Conservation (phyloP, 1,140 invertebrate genomes). For the Orchesella cincta region DNA sequence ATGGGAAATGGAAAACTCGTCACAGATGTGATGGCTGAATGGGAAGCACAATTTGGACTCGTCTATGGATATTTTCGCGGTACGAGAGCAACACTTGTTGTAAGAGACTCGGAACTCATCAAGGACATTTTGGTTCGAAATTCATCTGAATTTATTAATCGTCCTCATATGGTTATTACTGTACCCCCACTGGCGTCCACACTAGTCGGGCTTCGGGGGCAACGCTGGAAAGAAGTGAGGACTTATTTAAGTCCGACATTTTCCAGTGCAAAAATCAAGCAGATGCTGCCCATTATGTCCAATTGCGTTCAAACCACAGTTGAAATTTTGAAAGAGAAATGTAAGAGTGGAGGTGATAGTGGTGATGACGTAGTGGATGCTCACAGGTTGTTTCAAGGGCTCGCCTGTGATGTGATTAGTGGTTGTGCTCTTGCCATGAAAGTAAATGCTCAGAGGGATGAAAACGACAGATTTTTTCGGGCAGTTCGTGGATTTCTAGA, state of each 20-base stretch:
- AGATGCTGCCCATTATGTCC: slow-evolving; percentile 55
- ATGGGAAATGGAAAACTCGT: slow-evolving; percentile 28
- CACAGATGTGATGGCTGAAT: slow-evolving; percentile 52
- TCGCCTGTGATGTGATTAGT: slow-evolving; percentile 61
- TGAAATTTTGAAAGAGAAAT: slow-evolving; percentile 42
- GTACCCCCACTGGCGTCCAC: slow-evolving; percentile 54
- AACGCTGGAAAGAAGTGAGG: slow-evolving; percentile 60
- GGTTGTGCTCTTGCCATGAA: slow-evolving; percentile 59
- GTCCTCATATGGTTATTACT: slow-evolving; percentile 53
- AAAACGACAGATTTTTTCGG: slow-evolving; percentile 55
- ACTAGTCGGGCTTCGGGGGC: slow-evolving; percentile 53
- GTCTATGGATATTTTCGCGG: slow-evolving; percentile 56
- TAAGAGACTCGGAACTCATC: slow-evolving; percentile 55
- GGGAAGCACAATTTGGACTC: slow-evolving; percentile 55
- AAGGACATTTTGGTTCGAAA: slow-evolving; percentile 54
- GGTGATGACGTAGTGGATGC: slow-evolving; percentile 52
- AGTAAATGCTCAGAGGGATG: slow-evolving; percentile 56
- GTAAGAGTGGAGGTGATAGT: neutral
- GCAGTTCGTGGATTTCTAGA: slow-evolving; percentile 54
- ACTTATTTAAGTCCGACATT: slow-evolving; percentile 61
- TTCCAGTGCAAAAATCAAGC: slow-evolving; percentile 60
- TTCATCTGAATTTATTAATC: slow-evolving; percentile 53
- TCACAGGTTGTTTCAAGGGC: slow-evolving; percentile 57
- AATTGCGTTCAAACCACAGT: slow-evolving; percentile 48
- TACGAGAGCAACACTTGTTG: slow-evolving; percentile 52